These are phyloP conservation scores for Tanaodytes sp. DNA, from an alignment of 2,888 invertebrate species.

Conservation along the genomic window DNA sequence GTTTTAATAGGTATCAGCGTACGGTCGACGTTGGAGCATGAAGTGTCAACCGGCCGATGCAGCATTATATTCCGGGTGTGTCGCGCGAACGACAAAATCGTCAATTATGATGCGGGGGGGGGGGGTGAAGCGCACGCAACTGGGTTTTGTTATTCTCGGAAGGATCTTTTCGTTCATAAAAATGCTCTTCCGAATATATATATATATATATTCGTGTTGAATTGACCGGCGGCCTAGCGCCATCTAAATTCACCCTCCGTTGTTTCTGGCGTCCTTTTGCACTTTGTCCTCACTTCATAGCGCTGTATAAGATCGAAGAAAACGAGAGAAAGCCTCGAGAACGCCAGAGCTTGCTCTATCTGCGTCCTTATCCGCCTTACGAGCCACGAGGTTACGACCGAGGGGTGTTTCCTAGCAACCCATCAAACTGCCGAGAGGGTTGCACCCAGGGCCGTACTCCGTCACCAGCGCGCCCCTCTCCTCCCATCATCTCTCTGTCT, in stretches of 20 bases:
- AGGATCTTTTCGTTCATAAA: slow-evolving; percentile 46
- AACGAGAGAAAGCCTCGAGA: slow-evolving; percentile 55
- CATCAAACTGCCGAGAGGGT: slow-evolving; percentile 68
- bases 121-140: slow-evolving; percentile 34
- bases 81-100: slow-evolving; percentile 32
- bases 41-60: no score
- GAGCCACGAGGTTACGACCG: slow-evolving; percentile 64
- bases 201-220: slow-evolving; percentile 40
- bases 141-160: slow-evolving; percentile 53
- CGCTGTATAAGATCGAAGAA: slow-evolving; percentile 59
- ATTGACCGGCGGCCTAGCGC: slow-evolving; percentile 52
- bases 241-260: slow-evolving; percentile 51
- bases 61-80: no score
- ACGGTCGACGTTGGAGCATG: no score
- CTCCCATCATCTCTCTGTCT: neutral
- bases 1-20: no score
- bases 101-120: slow-evolving; percentile 50
- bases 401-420: slow-evolving; percentile 72
- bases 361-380: slow-evolving; percentile 58
- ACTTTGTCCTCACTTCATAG: slow-evolving; percentile 54
- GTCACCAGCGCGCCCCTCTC: slow-evolving; percentile 42
- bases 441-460: slow-evolving; percentile 62
- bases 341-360: slow-evolving; percentile 46
- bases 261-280: slow-evolving; percentile 49
- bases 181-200: slow-evolving; percentile 40